Percentiles rank a stretch among this genome's conserved stretches.
These are phyloP conservation scores for Celastrina argiolus DNA, from an alignment of 2,888 invertebrate genomes.

Conservation along the genomic window DNA sequence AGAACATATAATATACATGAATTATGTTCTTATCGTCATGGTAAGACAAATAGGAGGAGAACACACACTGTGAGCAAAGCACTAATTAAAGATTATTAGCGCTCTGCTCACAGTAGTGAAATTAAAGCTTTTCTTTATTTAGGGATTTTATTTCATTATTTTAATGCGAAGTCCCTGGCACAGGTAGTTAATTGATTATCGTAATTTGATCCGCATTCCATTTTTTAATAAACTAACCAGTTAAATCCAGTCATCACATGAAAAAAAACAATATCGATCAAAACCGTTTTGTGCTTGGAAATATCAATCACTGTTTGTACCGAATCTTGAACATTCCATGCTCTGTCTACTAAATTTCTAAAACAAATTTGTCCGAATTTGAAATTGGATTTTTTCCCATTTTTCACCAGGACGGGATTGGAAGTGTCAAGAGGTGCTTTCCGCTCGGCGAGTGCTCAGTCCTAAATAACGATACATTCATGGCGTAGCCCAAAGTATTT, in stretches of 20 bases:
- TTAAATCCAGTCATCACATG: not conserved
- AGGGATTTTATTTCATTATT: too few relatives aligned
- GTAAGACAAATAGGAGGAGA: too few relatives aligned
- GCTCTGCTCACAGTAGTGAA: too few relatives aligned
- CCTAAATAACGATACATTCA: constrained; percentile 12
- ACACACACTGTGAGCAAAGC: too few relatives aligned
- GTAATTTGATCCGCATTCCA: too few relatives aligned
- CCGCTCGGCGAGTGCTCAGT: constrained; percentile 9
- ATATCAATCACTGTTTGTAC: not conserved
- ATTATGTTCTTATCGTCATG: too few relatives aligned
- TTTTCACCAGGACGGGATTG: constrained; percentile 7
- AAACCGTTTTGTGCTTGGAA: not conserved
- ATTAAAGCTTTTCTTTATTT: too few relatives aligned
- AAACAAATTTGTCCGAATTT: constrained; percentile 11
- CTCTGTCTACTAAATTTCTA: not conserved
- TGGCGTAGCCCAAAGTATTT: not conserved
- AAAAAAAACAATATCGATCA: not conserved
- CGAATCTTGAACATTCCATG: not conserved
- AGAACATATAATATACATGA: too few relatives aligned
- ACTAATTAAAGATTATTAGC: too few relatives aligned
- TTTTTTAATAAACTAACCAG: too few relatives aligned
- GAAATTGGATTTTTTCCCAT: constrained; percentile 13
- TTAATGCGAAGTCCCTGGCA: too few relatives aligned
- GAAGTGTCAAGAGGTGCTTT: constrained; percentile 14
- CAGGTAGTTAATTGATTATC: too few relatives aligned